These are phyloP conservation scores for Polietes domitor DNA, from an alignment of 2,888 invertebrate genomes.

Conservation along the genomic window DNA sequence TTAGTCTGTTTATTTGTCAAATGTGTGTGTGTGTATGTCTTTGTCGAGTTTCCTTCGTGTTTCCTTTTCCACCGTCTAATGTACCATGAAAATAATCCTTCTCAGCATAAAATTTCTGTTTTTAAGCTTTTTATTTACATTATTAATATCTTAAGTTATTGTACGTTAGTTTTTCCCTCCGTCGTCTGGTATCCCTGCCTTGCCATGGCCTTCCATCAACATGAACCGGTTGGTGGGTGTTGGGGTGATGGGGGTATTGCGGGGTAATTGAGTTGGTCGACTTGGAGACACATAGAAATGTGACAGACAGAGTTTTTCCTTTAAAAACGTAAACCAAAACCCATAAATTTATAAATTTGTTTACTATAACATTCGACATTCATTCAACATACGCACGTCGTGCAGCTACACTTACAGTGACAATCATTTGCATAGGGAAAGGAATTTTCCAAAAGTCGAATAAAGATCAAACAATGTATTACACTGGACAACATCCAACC, in stretches of 20 bases:
- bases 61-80: constrained; percentile 16
- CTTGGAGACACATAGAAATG: constrained; percentile 24
- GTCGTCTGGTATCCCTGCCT: neutral
- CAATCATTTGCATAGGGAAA: neutral
- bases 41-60: constrained; percentile 11
- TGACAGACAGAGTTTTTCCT: constrained; percentile 37
- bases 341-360: constrained; percentile 56
- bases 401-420: neutral
- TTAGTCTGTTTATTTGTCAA: neutral
- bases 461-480: no score
- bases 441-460: neutral
- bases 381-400: neutral
- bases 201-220: neutral
- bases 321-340: constrained; percentile 53
- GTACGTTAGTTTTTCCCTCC: neutral
- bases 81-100: neutral
- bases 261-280: neutral
- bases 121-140: constrained; percentile 35
- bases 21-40: neutral
- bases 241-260: neutral
- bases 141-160: constrained; percentile 47
- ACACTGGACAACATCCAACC: no score
- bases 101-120: constrained; percentile 16
- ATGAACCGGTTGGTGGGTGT: constrained; percentile 3
- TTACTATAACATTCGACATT: neutral